These are phyloP conservation scores for Meta bourneti DNA, from an alignment of 2,888 invertebrate genomes.

Conservation along the genomic window DNA sequence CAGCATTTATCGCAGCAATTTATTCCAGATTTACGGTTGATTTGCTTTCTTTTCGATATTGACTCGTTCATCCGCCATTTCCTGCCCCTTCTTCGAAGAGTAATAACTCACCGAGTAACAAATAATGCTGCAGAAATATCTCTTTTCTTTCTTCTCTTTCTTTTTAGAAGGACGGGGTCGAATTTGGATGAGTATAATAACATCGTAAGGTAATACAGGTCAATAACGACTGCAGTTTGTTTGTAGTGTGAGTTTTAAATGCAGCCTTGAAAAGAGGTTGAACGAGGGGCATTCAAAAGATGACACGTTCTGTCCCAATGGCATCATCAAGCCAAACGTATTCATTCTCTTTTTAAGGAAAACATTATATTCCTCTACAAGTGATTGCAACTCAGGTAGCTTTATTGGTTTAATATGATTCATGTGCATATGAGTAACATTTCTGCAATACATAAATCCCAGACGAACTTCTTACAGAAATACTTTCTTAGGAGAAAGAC, in stretches of 20 bases:
- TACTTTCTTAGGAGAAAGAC: no score
- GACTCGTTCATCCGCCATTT: conserved; percentile 33
- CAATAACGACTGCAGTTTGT: neutral
- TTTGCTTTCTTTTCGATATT: conserved; percentile 57
- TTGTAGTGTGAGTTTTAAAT: neutral
- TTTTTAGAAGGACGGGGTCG: neutral
- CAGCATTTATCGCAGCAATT: conserved; percentile 65
- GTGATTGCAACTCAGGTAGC: no score
- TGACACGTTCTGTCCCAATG: no score
- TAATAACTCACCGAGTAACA: conserved; percentile 48
- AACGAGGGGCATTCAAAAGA: no score
- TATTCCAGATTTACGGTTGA: conserved; percentile 66
- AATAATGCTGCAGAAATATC: conserved; percentile 21
- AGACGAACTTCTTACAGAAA: no score
- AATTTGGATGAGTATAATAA: neutral
- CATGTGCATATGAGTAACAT: no score
- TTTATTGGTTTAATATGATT: no score
- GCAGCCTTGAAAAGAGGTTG: neutral
- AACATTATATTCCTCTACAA: no score
- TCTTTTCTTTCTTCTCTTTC: neutral
- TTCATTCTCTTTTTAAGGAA: no score
- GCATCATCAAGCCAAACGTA: no score
- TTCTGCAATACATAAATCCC: no score
- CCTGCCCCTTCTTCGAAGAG: neutral
- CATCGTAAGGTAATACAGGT: neutral